phyloP scores from a whole-genome alignment of 2,113 vertebrate genomes.

The Psittacula cyanocephala region DNA sequence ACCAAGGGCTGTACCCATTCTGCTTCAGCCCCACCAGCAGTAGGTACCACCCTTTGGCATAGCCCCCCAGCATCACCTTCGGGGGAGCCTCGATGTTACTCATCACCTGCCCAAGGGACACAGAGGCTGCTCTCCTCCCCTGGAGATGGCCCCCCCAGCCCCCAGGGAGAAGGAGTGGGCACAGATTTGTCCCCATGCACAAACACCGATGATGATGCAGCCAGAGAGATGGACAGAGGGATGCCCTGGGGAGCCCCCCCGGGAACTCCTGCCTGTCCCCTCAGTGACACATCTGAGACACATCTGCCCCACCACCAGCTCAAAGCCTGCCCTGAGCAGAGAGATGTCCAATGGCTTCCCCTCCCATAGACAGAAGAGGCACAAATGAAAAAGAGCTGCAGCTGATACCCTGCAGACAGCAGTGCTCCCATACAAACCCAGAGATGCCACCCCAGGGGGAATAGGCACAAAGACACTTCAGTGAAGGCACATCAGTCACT shows the following conservation, averaged over 20 bases:
- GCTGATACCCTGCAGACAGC: neutral
- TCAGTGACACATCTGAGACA: fast-evolving
- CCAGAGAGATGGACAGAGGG: neutral
- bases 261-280: neutral
- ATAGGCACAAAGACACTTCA: neutral
- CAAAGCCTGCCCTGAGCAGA: neutral
- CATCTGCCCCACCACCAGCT: neutral
- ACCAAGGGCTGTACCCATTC: fast-evolving
- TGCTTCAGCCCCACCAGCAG: neutral
- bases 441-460: fast-evolving
- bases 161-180: fast-evolving
- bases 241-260: neutral
- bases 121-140: fast-evolving
- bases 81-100: fast-evolving
- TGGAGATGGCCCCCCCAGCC: neutral
- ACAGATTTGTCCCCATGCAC: neutral
- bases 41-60: fast-evolving
- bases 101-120: neutral
- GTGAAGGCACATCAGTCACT: neutral
- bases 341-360: neutral
- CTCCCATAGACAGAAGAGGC: fast-evolving
- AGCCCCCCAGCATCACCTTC: fast-evolving
- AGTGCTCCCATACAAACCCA: neutral
- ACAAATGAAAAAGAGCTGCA: neutral
- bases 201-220: neutral